Conservation (phyloP, 1,140 invertebrate genomes). For the Drosophila watanabei region DNA sequence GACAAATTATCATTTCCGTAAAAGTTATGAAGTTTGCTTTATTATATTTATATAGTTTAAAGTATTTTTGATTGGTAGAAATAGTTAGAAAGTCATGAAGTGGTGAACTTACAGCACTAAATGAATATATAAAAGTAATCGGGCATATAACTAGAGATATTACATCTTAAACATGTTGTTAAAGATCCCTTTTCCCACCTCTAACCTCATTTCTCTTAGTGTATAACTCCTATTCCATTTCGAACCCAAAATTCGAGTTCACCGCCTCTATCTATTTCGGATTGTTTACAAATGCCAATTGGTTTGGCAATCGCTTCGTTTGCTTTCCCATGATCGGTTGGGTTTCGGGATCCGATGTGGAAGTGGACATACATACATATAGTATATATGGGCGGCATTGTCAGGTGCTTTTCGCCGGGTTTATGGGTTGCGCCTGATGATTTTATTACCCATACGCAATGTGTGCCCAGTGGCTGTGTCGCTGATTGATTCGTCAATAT, state of each 20-base stretch:
- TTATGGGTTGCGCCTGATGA: conserved; percentile 79
- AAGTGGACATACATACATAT: neutral
- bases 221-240: conserved; percentile 18
- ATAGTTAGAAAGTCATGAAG: no score
- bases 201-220: conserved; percentile 9
- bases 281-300: conserved; percentile 59
- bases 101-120: neutral
- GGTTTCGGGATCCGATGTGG: conserved; percentile 18
- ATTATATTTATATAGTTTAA: neutral
- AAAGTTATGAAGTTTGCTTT: neutral
- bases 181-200: neutral
- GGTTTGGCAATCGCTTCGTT: conserved; percentile 66
- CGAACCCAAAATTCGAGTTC: conserved; percentile 23
- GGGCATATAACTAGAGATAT: neutral
- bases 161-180: neutral
- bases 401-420: conserved; percentile 40
- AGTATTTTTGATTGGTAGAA: neutral
- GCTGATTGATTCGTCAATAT: conserved; percentile 79
- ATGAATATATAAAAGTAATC: neutral
- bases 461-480: conserved; percentile 60
- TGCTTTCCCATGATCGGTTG: conserved; percentile 45
- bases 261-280: conserved; percentile 25
- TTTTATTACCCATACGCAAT: conserved; percentile 78
- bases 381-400: conserved; percentile 7
- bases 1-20: neutral